Base-by-base conservation (phyloP, 1,140 invertebrate genomes). In the Saxidomus purpurata region DNA sequence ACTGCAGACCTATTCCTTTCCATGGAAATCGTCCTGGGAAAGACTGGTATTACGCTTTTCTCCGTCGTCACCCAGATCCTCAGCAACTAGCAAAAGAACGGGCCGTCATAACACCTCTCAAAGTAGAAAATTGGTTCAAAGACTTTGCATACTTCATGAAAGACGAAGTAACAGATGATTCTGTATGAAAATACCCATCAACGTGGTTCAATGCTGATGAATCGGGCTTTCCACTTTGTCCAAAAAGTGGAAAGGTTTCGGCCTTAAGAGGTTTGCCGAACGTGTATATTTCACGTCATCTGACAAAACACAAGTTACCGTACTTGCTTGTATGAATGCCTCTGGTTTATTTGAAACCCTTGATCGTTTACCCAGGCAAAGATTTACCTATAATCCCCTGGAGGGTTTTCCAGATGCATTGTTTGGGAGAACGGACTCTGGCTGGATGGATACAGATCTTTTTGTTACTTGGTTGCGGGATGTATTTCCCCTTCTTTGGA, bases 201-300 rank as follows among this genome's bases (percentile, higher is more conserved):
- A 52, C 76, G 36, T 25, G 22, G 71, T 80, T 79, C 52, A 86
- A 86, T 80, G 89, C 82, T 9, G 82, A 90, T 81, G 83, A 90
- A 47, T 55, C 82, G 25, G 89, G 71, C 8, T 80, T 90, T n/a
- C 74, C 63, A 4, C 25, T 90, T n/a, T 80, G 81, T 49, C 49
- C 38, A 3, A 81, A 90, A 71, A 81, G 52, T 19, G 74, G 77
- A 19, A 67, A 74, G n/a, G 77, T 87, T 25, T 40, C 71, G 25
- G 76, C 55, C 3, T 25, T 22, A 28, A 90, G 43, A 61, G 83
- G 89, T 11, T 43, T 82, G 19, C 69, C 71, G 11, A 63, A 67
- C 31, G 49, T 76, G 15, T 43, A 43, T 43, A 43, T 15, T 43
- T 43, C 15, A 43, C 43, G 6, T 43, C 43, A 8, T 8, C 6